A percentile compares a stretch with the other conserved stretches of the same genome.
Evolutionary conservation across 2,113 vertebrate species (phyloP).

Genomic region (Mionectes macconnelli): DNA sequence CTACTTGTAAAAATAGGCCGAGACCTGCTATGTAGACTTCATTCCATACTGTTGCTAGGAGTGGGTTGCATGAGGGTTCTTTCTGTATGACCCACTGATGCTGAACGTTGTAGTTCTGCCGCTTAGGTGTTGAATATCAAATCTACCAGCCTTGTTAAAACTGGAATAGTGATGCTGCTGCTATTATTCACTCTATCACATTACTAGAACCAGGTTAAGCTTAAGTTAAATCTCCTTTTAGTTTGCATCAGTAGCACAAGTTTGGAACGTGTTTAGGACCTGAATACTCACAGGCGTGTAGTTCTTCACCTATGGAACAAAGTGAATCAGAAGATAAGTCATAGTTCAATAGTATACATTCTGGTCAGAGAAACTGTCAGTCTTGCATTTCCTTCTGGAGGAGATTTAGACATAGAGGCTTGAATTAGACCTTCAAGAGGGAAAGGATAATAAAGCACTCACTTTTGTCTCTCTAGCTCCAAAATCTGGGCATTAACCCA

Average conservation of each 20-base stretch:
- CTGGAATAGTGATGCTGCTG: background rate
- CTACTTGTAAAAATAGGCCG: background rate
- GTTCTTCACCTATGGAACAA: background rate
- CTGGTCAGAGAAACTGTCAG: background rate
- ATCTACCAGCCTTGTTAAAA: background rate
- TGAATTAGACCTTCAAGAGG: background rate
- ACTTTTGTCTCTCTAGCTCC: constrained; percentile 75
- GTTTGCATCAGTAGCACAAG: background rate
- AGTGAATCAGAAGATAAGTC: background rate
- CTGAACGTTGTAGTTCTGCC: background rate
- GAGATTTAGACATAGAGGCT: background rate
- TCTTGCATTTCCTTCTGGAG: background rate
- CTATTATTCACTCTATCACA: fast-evolving
- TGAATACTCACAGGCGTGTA: background rate
- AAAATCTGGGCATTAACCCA: constrained; percentile 90
- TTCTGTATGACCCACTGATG: background rate
- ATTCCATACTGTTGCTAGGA: background rate
- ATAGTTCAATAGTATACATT: fast-evolving
- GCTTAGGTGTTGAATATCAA: background rate
- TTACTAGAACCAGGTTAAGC: background rate
- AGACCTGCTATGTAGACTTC: background rate
- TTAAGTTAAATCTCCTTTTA: background rate
- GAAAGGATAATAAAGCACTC: background rate
- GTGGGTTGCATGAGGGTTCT: background rate
- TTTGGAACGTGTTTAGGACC: background rate